phyloP scores from a whole-genome alignment of 2,797 vertebrate genomes.

The Sphenodon punctatus region DNA sequence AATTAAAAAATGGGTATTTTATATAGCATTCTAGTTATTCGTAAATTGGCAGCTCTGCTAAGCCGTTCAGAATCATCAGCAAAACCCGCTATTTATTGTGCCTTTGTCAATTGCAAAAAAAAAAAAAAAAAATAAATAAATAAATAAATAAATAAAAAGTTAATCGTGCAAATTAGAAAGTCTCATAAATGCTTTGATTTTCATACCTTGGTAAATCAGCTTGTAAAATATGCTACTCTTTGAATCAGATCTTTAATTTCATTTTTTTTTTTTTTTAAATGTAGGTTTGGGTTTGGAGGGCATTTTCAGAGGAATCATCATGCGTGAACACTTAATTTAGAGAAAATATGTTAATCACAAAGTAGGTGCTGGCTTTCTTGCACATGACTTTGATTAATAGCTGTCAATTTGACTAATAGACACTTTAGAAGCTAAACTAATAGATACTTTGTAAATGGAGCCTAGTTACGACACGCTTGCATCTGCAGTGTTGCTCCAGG shows the following conservation, averaged over 20 bases:
- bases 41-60: neutral
- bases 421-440: neutral
- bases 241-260: neutral
- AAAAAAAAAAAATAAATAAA: too few species aligned
- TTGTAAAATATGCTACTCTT: neutral
- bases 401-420: conserved; percentile 15
- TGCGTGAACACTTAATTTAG: neutral
- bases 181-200: neutral
- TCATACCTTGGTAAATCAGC: neutral
- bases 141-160: too few species aligned
- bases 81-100: neutral
- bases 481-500: neutral
- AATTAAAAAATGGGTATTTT: too few species aligned
- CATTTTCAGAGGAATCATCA: neutral
- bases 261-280: too few species aligned
- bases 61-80: conserved; percentile 2
- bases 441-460: neutral
- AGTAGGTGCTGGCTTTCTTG: neutral
- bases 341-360: neutral
- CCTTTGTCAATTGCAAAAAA: neutral
- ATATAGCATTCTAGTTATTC: conserved; percentile 3
- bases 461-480: neutral
- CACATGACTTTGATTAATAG: neutral
- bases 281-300: too few species aligned
- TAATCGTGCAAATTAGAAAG: neutral